phyloP scores from a whole-genome alignment of 2,888 invertebrate genomes.

The Oasisia sp. region DNA sequence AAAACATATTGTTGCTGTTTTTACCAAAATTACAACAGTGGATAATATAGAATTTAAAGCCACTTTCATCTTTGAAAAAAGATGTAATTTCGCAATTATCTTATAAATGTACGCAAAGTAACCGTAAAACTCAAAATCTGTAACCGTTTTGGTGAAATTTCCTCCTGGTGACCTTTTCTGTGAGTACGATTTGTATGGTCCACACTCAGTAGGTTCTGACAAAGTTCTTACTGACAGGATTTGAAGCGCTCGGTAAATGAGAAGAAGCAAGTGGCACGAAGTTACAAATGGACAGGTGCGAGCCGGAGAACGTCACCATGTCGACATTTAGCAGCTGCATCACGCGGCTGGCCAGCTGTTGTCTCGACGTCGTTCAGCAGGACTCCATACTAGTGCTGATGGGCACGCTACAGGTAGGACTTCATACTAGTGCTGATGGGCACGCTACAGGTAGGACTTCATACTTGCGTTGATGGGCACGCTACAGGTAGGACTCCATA shows the following conservation, averaged over 20 bases:
- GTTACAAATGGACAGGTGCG: not conserved
- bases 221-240: not conserved
- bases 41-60: too few relatives aligned
- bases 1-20: too few relatives aligned
- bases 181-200: too few relatives aligned
- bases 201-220: not conserved
- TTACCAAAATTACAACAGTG: too few relatives aligned
- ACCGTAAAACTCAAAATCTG: too few relatives aligned
- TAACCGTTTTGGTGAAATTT: too few relatives aligned
- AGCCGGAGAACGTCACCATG: conserved; percentile 13
- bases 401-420: not conserved
- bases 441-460: not conserved
- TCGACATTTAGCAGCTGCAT: conserved; percentile 9
- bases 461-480: not conserved
- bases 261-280: not conserved
- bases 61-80: too few relatives aligned
- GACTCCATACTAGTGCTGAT: not conserved
- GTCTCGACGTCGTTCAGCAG: not conserved
- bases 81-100: too few relatives aligned
- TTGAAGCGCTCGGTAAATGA: not conserved
- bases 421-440: not conserved
- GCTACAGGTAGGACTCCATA: too few relatives aligned
- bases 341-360: conserved; percentile 17
- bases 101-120: too few relatives aligned
- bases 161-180: too few relatives aligned